Base-by-base conservation (phyloP, 2,113 vertebrate genomes). In the Motacilla alba region DNA sequence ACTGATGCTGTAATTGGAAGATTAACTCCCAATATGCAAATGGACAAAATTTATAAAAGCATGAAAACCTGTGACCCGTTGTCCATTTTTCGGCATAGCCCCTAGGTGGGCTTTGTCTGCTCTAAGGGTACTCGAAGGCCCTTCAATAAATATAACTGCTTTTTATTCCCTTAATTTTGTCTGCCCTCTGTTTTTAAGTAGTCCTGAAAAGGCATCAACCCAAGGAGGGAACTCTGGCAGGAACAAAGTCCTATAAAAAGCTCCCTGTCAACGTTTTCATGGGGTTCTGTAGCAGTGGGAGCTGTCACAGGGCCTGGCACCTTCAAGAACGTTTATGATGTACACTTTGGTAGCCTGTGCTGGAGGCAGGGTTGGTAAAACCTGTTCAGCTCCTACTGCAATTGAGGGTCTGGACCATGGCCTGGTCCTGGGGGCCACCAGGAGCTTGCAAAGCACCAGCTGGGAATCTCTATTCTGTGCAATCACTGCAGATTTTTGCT, bases 31-130 rank as follows among this genome's bases (percentile, higher is more conserved):
- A 52, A 22, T 22, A 28, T 63, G 6, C 23, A 63, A 63, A 52
- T 17, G 18, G 10, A 13, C 10, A 30, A 27, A 78, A 22, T 3
- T 50, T 41, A 33, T 10, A 13, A 41, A 77, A 50, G 10, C n/a
- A 15, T 41, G 46, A 63, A 50, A 12, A 21, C 21, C 13, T 4
- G 4, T 50, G 27, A 18, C 26, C 41, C 2, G 1, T 59, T 0
- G 0, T 50, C 35, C 58, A 41, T n/a, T 78, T 52, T 39, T 64
- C 31, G 18, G 18, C 52, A 11, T 4, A 43, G 47, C 30, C 23
- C 8, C 35, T 63, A 47, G 5, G 6, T 30, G 14, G 37, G 47
- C 8, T n/a, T 52, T 3, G 1, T n/a, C 37, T 63, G 5, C 47
- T 37, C 59, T 28, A 13, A 22, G 3, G 22, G 47, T 28, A 27